Conservation (phyloP, 2,797 vertebrate species). For the Anguilla anguilla region DNA sequence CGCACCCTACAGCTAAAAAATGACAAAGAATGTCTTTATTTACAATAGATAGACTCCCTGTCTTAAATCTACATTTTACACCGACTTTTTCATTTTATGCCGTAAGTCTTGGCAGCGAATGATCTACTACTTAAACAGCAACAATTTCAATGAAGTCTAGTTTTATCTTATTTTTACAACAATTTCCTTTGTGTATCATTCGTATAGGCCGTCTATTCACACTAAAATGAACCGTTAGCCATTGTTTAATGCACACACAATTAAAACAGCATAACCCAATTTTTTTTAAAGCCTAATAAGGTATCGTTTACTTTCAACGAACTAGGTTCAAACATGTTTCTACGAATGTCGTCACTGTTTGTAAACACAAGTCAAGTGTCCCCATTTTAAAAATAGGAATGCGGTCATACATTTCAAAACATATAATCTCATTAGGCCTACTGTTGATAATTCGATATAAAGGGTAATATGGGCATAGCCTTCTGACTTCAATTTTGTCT, state of each 20-base stretch:
- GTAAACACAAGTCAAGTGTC: background rate
- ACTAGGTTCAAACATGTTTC: background rate
- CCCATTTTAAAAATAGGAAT: background rate
- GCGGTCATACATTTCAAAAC: background rate
- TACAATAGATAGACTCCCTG: background rate
- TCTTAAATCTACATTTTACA: background rate
- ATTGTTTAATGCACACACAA: background rate
- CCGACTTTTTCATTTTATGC: background rate
- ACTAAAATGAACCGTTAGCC: background rate
- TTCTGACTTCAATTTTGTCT: conserved; percentile 38
- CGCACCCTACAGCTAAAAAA: background rate
- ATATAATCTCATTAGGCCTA: background rate
- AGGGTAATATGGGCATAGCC: background rate
- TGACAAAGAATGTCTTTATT: conserved; percentile 7
- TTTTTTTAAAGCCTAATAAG: background rate
- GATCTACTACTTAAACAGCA: background rate
- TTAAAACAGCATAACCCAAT: background rate
- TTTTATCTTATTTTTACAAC: background rate
- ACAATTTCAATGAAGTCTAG: background rate
- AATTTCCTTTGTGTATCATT: background rate
- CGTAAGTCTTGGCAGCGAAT: background rate
- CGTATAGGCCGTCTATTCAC: background rate
- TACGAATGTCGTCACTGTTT: background rate
- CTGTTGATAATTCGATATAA: background rate
- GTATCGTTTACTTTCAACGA: background rate